A percentile compares a stretch with the other conserved stretches of the same genome.
phyloP scores from a whole-genome alignment of 1,140 invertebrate genomes.

The Drosophila yakuba region DNA sequence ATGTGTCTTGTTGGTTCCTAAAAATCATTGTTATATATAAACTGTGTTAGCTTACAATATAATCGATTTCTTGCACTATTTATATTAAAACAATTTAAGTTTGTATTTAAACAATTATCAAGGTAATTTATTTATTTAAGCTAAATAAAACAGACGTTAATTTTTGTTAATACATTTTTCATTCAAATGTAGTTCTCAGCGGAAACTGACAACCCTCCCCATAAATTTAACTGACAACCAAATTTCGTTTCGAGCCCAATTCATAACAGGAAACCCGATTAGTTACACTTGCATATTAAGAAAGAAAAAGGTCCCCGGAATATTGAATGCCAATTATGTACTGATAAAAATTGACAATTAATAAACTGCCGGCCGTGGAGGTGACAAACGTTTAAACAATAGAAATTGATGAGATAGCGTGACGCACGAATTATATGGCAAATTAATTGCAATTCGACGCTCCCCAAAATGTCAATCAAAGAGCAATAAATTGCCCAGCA shows the following conservation, averaged over 20 bases:
- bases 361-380: constrained; percentile 65
- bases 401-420: constrained; percentile 80
- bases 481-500: constrained; percentile 65
- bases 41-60: too few species aligned
- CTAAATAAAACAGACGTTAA: background rate
- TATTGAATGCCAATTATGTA: constrained; percentile 48
- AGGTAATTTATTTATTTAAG: background rate
- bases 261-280: constrained; percentile 38
- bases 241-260: background rate
- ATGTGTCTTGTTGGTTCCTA: too few species aligned
- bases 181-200: constrained; percentile 17
- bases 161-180: background rate
- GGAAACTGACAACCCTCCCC: background rate
- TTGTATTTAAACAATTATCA: background rate
- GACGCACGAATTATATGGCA: constrained; percentile 80
- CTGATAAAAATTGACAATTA: constrained; percentile 74
- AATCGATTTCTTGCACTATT: too few species aligned
- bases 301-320: constrained; percentile 57
- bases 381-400: constrained; percentile 80
- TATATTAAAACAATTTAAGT: too few species aligned
- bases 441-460: constrained; percentile 69
- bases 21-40: too few species aligned
- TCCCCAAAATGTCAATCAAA: constrained; percentile 77
- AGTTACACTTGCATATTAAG: constrained; percentile 54
- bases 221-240: constrained; percentile 8